phyloP scores from a whole-genome alignment of 2,113 vertebrate species.

The Prinia subflava region DNA sequence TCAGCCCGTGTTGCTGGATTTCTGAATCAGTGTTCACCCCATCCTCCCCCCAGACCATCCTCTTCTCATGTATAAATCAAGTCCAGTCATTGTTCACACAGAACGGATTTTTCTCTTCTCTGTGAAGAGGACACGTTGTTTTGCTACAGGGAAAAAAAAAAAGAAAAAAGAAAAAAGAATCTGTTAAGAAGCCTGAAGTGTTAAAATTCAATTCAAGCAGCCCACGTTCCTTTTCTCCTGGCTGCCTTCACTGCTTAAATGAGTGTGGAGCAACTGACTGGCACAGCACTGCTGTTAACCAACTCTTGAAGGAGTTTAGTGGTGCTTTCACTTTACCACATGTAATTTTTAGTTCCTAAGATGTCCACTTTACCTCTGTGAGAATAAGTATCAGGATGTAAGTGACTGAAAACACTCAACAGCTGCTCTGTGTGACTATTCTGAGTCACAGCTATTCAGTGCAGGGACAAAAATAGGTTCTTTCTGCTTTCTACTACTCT shows the following conservation, averaged over 20 bases:
- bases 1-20: constrained; percentile 46
- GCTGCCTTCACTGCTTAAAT: background rate
- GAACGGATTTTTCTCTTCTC: constrained; percentile 95
- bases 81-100: constrained; percentile 71
- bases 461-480: background rate
- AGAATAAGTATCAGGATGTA: background rate
- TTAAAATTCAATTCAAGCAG: background rate
- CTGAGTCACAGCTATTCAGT: constrained; percentile 9
- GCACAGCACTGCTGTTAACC: background rate
- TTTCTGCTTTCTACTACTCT: background rate
- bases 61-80: constrained; percentile 59
- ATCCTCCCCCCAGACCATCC: constrained; percentile 24
- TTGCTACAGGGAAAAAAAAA: constrained; percentile 74
- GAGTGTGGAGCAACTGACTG: background rate
- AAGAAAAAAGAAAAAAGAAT: background rate
- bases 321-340: background rate
- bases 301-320: background rate
- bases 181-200: constrained; percentile 12
- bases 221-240: background rate
- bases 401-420: constrained; percentile 1
- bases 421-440: constrained; percentile 21
- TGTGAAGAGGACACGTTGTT: constrained; percentile 89
- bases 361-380: constrained; percentile 11
- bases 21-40: constrained; percentile 46
- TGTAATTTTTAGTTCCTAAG: background rate